A percentile compares a stretch with the other conserved stretches of the same genome.
phyloP scores from a whole-genome alignment of 2,797 vertebrate genomes.

The Dendrocincla fuliginosa region DNA sequence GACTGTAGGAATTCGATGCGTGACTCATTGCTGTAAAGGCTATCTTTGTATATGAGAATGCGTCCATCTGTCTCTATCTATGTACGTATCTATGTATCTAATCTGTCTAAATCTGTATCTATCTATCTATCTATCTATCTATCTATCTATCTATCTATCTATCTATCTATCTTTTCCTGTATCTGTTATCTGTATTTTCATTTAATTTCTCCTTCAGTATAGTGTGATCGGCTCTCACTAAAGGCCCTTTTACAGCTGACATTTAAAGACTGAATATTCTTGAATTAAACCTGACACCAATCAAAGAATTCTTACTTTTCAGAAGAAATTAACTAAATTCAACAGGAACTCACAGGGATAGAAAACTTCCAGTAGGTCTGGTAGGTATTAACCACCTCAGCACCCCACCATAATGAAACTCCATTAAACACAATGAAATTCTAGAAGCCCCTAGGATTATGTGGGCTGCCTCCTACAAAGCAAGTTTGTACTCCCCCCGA shows the following conservation, averaged over 20 bases:
- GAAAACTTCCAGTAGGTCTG: slow-evolving; percentile 21
- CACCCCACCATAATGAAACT: slow-evolving; percentile 7
- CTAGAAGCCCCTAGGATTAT: slow-evolving; percentile 34
- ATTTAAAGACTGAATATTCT: neutral
- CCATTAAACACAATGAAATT: slow-evolving; percentile 12
- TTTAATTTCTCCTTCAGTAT: neutral
- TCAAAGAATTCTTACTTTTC: neutral
- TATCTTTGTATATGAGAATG: neutral
- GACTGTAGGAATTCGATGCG: neutral
- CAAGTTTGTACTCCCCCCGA: neutral
- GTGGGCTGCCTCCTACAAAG: neutral
- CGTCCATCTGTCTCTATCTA: neutral
- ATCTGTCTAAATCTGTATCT: neutral
- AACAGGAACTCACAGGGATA: neutral
- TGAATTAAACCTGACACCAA: neutral
- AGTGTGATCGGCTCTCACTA: neutral
- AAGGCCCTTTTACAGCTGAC: neutral
- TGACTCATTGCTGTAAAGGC: neutral
- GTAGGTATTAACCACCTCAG: slow-evolving; percentile 44
- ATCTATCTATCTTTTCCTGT: neutral
- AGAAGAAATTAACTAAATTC: slow-evolving; percentile 13
- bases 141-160: neutral
- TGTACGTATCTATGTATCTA: neutral
- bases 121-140: neutral
- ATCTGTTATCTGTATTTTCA: neutral